phyloP scores from a whole-genome alignment of 1,140 invertebrate species.

The Lamellibrachia luymesi region DNA sequence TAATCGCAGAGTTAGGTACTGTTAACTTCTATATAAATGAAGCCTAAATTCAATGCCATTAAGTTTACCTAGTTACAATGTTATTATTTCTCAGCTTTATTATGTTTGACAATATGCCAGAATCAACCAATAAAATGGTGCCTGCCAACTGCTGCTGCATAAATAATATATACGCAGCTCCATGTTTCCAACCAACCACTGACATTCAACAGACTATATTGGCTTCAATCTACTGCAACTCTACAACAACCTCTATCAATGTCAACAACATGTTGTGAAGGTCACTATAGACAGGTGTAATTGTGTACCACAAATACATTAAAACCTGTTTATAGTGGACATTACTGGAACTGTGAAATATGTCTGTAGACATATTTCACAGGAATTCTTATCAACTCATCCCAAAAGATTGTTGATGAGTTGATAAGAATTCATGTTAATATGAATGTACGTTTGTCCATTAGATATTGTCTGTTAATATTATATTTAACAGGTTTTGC shows the following conservation, averaged over 20 bases:
- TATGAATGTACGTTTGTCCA: too few relatives aligned
- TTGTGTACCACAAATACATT: too few relatives aligned
- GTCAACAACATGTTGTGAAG: neutral
- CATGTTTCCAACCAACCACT: neutral
- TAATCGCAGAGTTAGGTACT: neutral
- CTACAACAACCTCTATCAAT: neutral
- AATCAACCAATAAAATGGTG: neutral
- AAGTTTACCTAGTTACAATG: neutral
- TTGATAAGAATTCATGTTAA: too few relatives aligned
- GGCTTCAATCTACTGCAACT: neutral
- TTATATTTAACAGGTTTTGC: too few relatives aligned
- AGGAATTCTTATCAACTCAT: too few relatives aligned
- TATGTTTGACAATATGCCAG: neutral
- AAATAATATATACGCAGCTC: neutral
- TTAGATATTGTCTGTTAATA: too few relatives aligned
- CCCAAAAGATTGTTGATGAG: too few relatives aligned
- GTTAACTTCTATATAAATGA: neutral
- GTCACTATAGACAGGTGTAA: too few relatives aligned
- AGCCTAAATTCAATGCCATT: neutral
- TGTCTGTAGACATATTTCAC: too few relatives aligned
- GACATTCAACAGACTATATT: neutral
- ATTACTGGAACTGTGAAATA: too few relatives aligned
- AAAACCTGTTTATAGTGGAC: too few relatives aligned
- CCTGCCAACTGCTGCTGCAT: neutral
- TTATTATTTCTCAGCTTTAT: neutral